These are phyloP conservation scores for Brachirus orientalis DNA, from an alignment of 2,113 vertebrate species.

Conservation along the genomic window DNA sequence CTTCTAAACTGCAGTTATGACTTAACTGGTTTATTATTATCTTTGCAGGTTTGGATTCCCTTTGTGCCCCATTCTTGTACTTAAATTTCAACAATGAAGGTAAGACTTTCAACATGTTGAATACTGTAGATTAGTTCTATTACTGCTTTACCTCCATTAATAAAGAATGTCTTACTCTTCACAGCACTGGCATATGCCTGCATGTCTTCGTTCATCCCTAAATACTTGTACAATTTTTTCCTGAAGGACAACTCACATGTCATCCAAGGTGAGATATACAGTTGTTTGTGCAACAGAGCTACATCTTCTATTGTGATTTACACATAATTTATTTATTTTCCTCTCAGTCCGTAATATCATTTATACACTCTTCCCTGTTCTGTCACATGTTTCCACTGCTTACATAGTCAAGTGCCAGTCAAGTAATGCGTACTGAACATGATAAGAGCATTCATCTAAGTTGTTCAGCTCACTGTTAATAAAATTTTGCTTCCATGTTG, in stretches of 20 bases:
- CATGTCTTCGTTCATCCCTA: conserved; percentile 99
- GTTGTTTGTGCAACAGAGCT: background rate
- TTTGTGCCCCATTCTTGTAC: conserved; percentile 97
- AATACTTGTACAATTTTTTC: conserved; percentile 99
- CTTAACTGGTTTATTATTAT: conserved; percentile 7
- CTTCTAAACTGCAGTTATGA: background rate
- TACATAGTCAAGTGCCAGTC: conserved; percentile 22
- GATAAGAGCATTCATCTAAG: conserved; percentile 28
- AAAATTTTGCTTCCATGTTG: conserved; percentile 59
- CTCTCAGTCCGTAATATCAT: background rate
- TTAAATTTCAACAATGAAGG: conserved; percentile 99
- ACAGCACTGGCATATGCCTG: conserved; percentile 95
- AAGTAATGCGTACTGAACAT: conserved; percentile 32
- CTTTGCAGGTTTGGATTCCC: conserved; percentile 92
- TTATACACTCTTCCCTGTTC: background rate
- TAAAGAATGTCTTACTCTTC: conserved; percentile 16
- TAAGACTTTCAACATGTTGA: conserved; percentile 59
- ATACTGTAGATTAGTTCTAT: background rate
- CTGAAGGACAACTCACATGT: conserved; percentile 99
- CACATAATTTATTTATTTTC: background rate
- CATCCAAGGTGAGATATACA: conserved; percentile 90
- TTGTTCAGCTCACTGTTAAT: conserved; percentile 65
- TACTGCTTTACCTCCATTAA: background rate
- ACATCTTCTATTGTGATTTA: background rate
- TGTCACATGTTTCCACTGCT: background rate